Percentiles rank a stretch among this genome's conserved stretches.
These are phyloP conservation scores for Antennarius striatus DNA, from an alignment of 2,113 vertebrate genomes.

Conservation along the genomic window DNA sequence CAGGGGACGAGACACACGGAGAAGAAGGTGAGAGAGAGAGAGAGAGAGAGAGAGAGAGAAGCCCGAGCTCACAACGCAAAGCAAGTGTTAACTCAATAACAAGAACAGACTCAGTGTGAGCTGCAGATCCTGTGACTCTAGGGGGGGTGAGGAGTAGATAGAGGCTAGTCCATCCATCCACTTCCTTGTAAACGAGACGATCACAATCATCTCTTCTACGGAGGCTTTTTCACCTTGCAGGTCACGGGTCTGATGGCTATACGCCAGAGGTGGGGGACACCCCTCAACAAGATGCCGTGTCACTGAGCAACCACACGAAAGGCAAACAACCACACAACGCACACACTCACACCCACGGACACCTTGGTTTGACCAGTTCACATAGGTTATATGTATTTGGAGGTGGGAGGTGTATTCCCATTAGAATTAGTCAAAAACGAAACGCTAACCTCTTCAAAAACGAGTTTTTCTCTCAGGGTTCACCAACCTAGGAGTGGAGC, in stretches of 20 bases:
- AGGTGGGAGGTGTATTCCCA: no score
- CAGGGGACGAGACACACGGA: constrained; percentile 18
- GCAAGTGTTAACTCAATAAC: constrained; percentile 33
- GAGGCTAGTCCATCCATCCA: neutral
- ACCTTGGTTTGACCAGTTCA: no score
- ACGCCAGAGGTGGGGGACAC: no score
- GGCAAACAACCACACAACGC: no score
- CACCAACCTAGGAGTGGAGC: neutral
- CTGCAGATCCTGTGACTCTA: constrained; percentile 28
- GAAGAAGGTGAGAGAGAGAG: constrained; percentile 5
- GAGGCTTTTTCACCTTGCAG: no score
- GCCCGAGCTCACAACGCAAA: constrained; percentile 29
- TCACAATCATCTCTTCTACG: no score
- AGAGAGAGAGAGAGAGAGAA: neutral
- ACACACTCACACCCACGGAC: no score
- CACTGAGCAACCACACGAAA: no score
- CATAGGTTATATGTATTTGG: no score
- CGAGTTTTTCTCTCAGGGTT: neutral
- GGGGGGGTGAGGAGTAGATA: constrained; percentile 30
- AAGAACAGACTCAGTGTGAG: constrained; percentile 14
- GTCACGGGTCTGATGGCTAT: no score
- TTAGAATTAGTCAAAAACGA: neutral
- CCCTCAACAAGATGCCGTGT: no score
- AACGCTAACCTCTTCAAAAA: neutral
- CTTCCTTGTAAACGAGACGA: no score